Percentiles rank a stretch among this genome's conserved stretches.
phyloP scores from a whole-genome alignment of 2,888 invertebrate species.

The Oxyscelio sp. region DNA sequence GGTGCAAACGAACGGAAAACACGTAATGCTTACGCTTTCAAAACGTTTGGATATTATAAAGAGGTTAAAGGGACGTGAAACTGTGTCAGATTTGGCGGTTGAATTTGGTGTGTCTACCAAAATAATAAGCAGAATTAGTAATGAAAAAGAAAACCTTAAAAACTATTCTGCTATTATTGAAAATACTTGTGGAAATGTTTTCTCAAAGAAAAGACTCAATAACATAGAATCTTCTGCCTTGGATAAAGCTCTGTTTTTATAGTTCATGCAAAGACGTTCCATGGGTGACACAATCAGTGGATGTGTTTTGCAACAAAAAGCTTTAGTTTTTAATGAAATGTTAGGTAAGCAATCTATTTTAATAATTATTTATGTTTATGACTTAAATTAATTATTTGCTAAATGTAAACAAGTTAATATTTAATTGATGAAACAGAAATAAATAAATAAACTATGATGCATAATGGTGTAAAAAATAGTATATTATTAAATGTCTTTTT shows the following conservation, averaged over 20 bases:
- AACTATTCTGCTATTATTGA: background rate
- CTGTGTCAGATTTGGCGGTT: too few relatives aligned
- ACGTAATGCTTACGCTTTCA: too few relatives aligned
- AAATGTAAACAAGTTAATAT: too few relatives aligned
- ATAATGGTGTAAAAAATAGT: too few relatives aligned
- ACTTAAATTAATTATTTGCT: too few relatives aligned
- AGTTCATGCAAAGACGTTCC: slow-evolving; percentile 12
- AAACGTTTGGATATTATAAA: too few relatives aligned
- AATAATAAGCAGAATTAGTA: slow-evolving; percentile 13
- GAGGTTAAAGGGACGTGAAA: too few relatives aligned
- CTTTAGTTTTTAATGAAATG: background rate
- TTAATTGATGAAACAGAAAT: too few relatives aligned
- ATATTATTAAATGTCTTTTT: too few relatives aligned
- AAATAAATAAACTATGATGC: too few relatives aligned
- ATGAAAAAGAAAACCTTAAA: background rate
- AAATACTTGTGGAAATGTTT: slow-evolving; percentile 19
- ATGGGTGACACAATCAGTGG: slow-evolving; percentile 19
- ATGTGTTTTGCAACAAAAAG: slow-evolving; percentile 11
- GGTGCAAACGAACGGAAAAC: too few relatives aligned
- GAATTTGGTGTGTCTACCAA: background rate
- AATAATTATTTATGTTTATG: too few relatives aligned
- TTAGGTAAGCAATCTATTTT: background rate
- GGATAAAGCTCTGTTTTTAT: slow-evolving; percentile 8
- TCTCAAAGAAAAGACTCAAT: slow-evolving; percentile 1
- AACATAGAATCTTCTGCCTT: slow-evolving; percentile 19